phyloP scores from a whole-genome alignment of 37 sponge, comb jelly and placozoan genomes.

The Corticium candelabrum region DNA sequence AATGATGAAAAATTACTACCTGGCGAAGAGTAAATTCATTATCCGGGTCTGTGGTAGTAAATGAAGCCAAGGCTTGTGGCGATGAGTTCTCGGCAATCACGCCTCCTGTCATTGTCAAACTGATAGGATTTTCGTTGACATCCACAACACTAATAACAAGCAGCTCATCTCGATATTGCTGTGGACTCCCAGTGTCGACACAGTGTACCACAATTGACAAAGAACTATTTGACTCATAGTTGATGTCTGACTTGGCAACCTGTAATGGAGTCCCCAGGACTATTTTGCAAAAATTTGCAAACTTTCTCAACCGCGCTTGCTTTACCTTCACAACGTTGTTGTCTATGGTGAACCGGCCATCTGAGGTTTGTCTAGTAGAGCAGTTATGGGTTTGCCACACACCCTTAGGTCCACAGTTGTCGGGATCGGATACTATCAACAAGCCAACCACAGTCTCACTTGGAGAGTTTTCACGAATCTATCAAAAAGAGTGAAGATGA shows the following conservation, averaged over 20 bases:
- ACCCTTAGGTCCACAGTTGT: constrained; percentile 10
- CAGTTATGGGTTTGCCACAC: not conserved
- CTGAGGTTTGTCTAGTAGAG: not conserved
- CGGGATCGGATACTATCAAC: constrained; percentile 11
- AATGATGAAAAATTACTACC: not conserved
- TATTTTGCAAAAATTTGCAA: too few relatives aligned
- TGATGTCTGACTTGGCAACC: not conserved
- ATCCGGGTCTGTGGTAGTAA: not conserved
- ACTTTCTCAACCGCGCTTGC: too few relatives aligned
- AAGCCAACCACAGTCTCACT: not conserved
- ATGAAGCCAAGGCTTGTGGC: not conserved
- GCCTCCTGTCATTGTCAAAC: not conserved
- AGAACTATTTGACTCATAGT: not conserved
- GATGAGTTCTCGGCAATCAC: not conserved
- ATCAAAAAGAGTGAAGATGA: not conserved
- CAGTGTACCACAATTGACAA: not conserved
- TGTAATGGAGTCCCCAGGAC: too few relatives aligned
- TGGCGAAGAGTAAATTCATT: not conserved
- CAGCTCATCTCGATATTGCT: not conserved
- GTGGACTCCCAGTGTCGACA: not conserved
- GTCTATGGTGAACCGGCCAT: not conserved
- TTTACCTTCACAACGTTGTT: constrained; percentile 1
- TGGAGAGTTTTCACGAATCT: constrained; percentile 1
- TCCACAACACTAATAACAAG: not conserved
- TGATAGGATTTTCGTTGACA: not conserved